phyloP scores from a whole-genome alignment of 2,113 vertebrate species.

The Rattus norvegicus region GRCr8 NC_086028.1:63733001-63733500 shows the following conservation, averaged over 20 bases:
- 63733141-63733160: not conserved
- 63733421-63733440: constrained; percentile 34
- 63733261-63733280: constrained; percentile 35
- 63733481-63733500: not conserved
- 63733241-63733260: not conserved
- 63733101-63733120: not conserved
- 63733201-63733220: not conserved
- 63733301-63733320: not conserved
- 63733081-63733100: not conserved
- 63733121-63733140: not conserved
- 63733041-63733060: not conserved
- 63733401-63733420: not conserved
- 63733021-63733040: not conserved
- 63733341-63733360: constrained; percentile 25
- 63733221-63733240: not conserved
- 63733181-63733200: not conserved
- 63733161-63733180: not conserved
- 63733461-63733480: constrained; percentile 26
- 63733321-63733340: not conserved
- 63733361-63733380: not conserved
- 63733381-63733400: not conserved
- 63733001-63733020: not conserved
- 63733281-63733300: not conserved
- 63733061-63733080: not conserved
- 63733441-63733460: constrained; percentile 22